phyloP scores from a whole-genome alignment of 2,888 invertebrate genomes.

The Petrolisthes manimaculis region DNA sequence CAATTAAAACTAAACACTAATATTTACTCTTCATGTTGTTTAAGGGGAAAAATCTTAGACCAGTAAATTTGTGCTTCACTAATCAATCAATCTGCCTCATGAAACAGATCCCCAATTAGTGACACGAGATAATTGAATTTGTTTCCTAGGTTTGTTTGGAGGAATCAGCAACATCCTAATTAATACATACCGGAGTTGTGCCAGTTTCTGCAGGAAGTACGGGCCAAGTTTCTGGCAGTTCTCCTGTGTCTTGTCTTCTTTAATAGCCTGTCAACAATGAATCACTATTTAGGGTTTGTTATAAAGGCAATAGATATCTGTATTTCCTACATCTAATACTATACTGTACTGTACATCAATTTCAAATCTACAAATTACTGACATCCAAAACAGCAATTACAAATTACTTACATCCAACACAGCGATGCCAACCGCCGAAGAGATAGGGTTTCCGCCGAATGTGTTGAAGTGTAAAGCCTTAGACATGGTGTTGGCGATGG shows the following conservation, averaged over 20 bases:
- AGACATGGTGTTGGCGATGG: constrained; percentile 84
- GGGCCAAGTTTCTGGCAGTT: constrained; percentile 84
- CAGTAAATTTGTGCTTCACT: too few relatives aligned
- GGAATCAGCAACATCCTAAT: background rate
- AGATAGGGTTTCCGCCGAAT: constrained; percentile 94
- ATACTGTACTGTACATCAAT: background rate
- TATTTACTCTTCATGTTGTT: too few relatives aligned
- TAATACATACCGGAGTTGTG: constrained; percentile 76
- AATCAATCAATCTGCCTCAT: too few relatives aligned
- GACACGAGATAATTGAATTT: too few relatives aligned
- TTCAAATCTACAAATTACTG: background rate
- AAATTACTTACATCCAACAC: constrained; percentile 83
- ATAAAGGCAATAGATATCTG: background rate
- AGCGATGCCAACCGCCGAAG: constrained; percentile 88
- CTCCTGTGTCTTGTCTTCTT: constrained; percentile 86
- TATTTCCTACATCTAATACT: constrained; percentile 4
- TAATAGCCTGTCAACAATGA: constrained; percentile 78
- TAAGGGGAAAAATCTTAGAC: too few relatives aligned
- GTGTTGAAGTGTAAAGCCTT: constrained; percentile 92
- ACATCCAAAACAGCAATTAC: background rate
- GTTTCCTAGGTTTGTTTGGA: too few relatives aligned
- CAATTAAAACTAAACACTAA: too few relatives aligned
- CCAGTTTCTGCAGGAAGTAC: constrained; percentile 83
- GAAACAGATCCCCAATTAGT: too few relatives aligned
- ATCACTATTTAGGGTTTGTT: background rate